Evolutionary conservation across 1,140 invertebrate genomes (phyloP).

Genomic region (Pogonomyrmex californicus): DNA sequence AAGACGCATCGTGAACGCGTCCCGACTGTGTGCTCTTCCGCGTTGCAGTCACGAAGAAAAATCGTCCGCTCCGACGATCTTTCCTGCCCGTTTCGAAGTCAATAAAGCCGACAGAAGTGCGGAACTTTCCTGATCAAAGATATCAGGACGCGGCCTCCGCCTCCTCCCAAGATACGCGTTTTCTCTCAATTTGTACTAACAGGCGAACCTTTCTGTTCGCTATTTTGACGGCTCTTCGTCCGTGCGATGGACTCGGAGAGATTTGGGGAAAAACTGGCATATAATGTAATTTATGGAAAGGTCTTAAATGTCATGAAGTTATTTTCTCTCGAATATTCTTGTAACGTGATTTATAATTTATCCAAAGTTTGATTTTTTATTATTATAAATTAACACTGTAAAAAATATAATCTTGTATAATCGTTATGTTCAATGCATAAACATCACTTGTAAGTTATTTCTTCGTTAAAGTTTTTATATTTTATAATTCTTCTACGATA

Average conservation of each 20-base stretch:
- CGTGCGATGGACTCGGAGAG: not conserved
- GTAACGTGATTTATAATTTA: not conserved
- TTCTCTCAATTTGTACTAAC: slow-evolving; percentile 63
- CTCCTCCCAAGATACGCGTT: slow-evolving; percentile 36
- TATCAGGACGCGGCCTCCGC: slow-evolving; percentile 37
- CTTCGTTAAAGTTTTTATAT: not conserved
- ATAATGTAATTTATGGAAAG: not conserved
- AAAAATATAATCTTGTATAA: not conserved
- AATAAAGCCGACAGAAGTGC: slow-evolving; percentile 59
- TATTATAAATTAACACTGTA: not conserved
- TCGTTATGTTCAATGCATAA: not conserved
- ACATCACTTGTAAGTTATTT: not conserved
- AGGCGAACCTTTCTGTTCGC: slow-evolving; percentile 36
- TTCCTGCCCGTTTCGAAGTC: slow-evolving; percentile 56
- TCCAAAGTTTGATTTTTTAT: not conserved
- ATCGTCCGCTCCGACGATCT: slow-evolving; percentile 45
- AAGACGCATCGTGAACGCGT: slow-evolving; percentile 54
- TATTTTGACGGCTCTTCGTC: slow-evolving; percentile 27
- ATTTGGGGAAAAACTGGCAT: not conserved
- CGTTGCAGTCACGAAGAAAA: slow-evolving; percentile 63
- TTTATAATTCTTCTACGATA: not conserved
- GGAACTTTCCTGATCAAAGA: slow-evolving; percentile 61
- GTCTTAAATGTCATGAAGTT: not conserved
- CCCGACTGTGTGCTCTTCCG: slow-evolving; percentile 25
- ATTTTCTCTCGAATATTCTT: not conserved